Conservation (phyloP, 2,797 vertebrate genomes). For the Scolopax rusticola region DNA sequence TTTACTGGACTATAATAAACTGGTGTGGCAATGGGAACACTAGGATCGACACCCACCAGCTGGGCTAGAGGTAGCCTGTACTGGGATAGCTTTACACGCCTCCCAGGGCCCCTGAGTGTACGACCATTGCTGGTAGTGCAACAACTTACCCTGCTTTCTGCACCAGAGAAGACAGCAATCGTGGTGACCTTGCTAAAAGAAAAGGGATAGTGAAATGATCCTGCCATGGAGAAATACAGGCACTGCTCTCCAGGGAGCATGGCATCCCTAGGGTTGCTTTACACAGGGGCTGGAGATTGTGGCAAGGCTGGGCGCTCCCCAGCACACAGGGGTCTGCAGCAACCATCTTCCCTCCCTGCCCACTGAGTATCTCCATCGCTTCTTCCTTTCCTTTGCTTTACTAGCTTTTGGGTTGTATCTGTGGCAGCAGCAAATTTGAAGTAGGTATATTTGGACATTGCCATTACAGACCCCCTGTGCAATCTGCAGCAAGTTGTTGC, state of each 20-base stretch:
- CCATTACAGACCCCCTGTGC: not conserved
- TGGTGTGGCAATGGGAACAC: not conserved
- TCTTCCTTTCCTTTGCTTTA: not conserved
- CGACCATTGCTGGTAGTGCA: not conserved
- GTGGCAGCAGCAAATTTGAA: not conserved
- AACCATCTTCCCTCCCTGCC: not conserved
- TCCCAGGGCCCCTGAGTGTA: not conserved
- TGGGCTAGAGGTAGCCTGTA: not conserved
- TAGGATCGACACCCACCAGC: not conserved
- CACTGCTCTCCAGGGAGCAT: not conserved
- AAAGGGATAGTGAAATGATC: not conserved
- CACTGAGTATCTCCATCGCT: rapidly evolving
- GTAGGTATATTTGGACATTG: rapidly evolving
- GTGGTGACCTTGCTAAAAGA: not conserved
- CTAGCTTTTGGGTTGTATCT: not conserved
- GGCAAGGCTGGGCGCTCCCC: not conserved
- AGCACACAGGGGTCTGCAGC: not conserved
- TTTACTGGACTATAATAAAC: constrained; percentile 40
- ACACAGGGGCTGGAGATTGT: not conserved
- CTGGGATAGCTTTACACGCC: not conserved
- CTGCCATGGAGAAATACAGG: not conserved
- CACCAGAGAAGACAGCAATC: not conserved
- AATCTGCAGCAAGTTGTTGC: not conserved
- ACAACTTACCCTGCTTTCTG: not conserved
- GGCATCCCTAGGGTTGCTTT: not conserved